Evolutionary conservation across 2,113 vertebrate species (phyloP), one percentile per base, ranked within the genome.

Genomic region (Pterocles orientalis): DNA sequence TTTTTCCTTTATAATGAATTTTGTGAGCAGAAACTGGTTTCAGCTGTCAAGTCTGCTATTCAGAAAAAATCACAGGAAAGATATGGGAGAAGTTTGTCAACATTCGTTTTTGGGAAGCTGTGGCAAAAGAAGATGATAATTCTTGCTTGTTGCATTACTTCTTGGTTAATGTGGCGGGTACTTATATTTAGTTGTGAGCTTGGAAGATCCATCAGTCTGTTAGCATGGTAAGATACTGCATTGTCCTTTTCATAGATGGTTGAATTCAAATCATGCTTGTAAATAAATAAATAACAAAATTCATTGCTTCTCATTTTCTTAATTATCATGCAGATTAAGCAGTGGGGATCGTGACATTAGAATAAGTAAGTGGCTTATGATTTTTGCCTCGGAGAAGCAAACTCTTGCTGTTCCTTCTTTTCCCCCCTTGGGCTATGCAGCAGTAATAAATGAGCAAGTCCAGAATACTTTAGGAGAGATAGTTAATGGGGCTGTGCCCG

Each of bases 321-420:
- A 98, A 98, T 98, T 98, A 97, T 93, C 97, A 96, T 96, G 98
- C 97, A 97, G 97, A 97, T 97, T 97, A 97, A 98, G 96, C 98
- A 98, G 97, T 97, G 93, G 98, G 97, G 96, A 96, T 98, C 87
- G 8, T 95, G 97, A 96, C 97, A 97, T 98, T 98, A 98, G 91
- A 96, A 94, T 94, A 97, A 98, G 95, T 95, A 97, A 98, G 97
- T 95, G 90, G 90, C 92, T 97, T 97, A 90, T 53, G 97, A 96
- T 97, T 98, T 98, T 97, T 97, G 94, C 97, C 96, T 97, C 14
- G 28, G 94, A 97, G 97, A 92, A 95, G 82, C 90, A 95, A 96
- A 82, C 39, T 96, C 97, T 95, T 95, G 95, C 97, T 98, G 97
- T 96, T 97, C 53, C 34, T 21, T 45, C 76, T 58, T 82, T 47